Base-by-base conservation (phyloP, 1,140 invertebrate genomes). In the Panagrolaimus sp. region DNA sequence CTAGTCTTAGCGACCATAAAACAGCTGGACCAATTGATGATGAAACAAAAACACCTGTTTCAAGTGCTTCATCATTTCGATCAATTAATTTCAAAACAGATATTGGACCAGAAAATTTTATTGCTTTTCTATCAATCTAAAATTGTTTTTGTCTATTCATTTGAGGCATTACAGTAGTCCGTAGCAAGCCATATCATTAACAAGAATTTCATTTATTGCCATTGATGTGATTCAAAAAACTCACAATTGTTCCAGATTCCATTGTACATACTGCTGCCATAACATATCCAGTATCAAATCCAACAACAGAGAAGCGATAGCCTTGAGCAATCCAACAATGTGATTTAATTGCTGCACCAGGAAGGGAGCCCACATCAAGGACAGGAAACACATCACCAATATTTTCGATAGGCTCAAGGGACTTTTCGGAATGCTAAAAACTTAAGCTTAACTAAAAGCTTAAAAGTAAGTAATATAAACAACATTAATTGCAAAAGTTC, bases 71-170 rank as follows among this genome's bases (percentile, higher is more conserved):
- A 20, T 79, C 74, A 20, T 61, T 77, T 0, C 20, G 31, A n/a
- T 66, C 57, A 44, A 77, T 72, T 45, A 74, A 42, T 44, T 70
- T 63, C 38, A 76, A 45, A 20, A 80, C 74, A 1, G 70, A 74
- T n/a, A 76, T 79, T 1, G 73, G 70, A 11, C 65, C 66, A 61
- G 63, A 77, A 62, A 78, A 76, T 48, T 76, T 76, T 14, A 76
- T 23, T 7, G 63, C 51, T 65, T 70, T 38, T 45, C 77, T 27
- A 78, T 73, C 74, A 25, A 70, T 44, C 11, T n/a, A n/a, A n/a
- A n/a, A n/a, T n/a, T n/a, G n/a, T n/a, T n/a, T n/a, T n/a, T n/a
- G n/a, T n/a, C n/a, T n/a, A n/a, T n/a, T n/a, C n/a, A n/a, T n/a
- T n/a, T n/a, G n/a, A n/a, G n/a, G n/a, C n/a, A n/a, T n/a, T n/a